Percentiles rank a stretch among this genome's conserved stretches.
phyloP scores from a whole-genome alignment of 2,888 invertebrate genomes.

The Xylocampa areola region DNA sequence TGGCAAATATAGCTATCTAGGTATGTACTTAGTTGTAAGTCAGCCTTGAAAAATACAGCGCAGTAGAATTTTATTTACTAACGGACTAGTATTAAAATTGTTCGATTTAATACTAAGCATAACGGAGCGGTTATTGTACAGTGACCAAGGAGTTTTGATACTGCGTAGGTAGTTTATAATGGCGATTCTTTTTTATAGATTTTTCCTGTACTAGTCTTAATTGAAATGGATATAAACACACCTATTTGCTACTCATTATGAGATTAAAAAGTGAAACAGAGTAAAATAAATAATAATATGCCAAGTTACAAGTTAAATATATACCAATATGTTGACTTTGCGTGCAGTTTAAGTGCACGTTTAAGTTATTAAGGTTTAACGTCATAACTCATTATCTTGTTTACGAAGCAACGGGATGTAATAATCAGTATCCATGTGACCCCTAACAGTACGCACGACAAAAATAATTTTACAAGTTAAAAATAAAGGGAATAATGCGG shows the following conservation, averaged over 20 bases:
- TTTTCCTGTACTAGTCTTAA: not conserved
- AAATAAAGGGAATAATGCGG: slow-evolving; percentile 4
- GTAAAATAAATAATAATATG: too few relatives aligned
- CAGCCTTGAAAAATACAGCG: slow-evolving; percentile 50
- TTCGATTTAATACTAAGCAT: slow-evolving; percentile 6
- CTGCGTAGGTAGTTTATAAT: slow-evolving; percentile 12
- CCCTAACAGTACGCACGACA: not conserved
- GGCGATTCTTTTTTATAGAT: not conserved
- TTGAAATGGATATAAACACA: not conserved
- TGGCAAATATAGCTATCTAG: too few relatives aligned
- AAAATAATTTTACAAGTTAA: slow-evolving; percentile 1
- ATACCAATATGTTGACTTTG: too few relatives aligned
- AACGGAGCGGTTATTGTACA: slow-evolving; percentile 13
- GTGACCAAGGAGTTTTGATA: slow-evolving; percentile 13
- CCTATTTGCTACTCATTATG: too few relatives aligned
- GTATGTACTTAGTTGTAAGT: slow-evolving; percentile 18
- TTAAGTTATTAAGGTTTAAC: slow-evolving; percentile 13
- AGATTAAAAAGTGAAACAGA: too few relatives aligned
- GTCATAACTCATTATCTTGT: slow-evolving; percentile 21
- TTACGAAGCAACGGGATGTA: slow-evolving; percentile 13
- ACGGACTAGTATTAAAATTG: slow-evolving; percentile 2
- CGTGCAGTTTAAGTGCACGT: slow-evolving; percentile 21
- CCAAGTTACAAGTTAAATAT: too few relatives aligned
- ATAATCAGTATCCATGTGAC: slow-evolving; percentile 4
- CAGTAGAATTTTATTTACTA: slow-evolving; percentile 29